Base-by-base conservation (phyloP, 92 coral and sea anemone genomes). In the Epizoanthus illoricatus region DNA sequence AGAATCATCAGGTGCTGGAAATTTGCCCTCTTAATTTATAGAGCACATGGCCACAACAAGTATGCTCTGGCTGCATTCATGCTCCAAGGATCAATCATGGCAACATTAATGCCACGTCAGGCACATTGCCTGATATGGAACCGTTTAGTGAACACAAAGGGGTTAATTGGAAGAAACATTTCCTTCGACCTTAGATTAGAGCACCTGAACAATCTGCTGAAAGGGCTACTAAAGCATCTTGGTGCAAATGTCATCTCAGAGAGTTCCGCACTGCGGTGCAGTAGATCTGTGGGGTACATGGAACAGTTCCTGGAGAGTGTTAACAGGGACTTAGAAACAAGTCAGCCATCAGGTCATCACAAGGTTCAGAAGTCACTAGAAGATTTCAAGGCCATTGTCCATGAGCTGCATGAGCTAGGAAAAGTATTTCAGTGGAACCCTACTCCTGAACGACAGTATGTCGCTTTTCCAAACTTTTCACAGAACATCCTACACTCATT, bases 11-110 rank as follows among this genome's bases (percentile, higher is more conserved):
- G 85, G 2, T 84, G 92, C 64, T 91, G 92, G 92, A 91, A 91
- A 66, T 79, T 84, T 71, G 58, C 74, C 36, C 49, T 86, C 67
- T 47, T 91, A 3, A 80, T 88, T 15, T 83, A 33, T 19, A 88
- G 58, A 83, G 81, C 89, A 11, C 52, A 69, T 12, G n/a, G 57
- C 80, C 90, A 88, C 79, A 78, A 55, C 61, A 91, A 91, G 70
- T 91, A 91, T 86, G 89, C 94, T 23, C 74, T 91, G n/a, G 90
- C 92, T n/a, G 76, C 90, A 62, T 76, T 91, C 28, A 79, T 66
- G 19, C 84, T 91, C 17, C 73, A 80, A 83, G 87, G 89, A 55
- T 24, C 40, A 0, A 61, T 67, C 6, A 61, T 55, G 33, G 85
- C 90, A 42, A 63, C 28, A 13, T 84, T 84, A 17, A 83, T 91